Base-by-base conservation (phyloP, 1,140 invertebrate species). In the Bombus huntii region DNA sequence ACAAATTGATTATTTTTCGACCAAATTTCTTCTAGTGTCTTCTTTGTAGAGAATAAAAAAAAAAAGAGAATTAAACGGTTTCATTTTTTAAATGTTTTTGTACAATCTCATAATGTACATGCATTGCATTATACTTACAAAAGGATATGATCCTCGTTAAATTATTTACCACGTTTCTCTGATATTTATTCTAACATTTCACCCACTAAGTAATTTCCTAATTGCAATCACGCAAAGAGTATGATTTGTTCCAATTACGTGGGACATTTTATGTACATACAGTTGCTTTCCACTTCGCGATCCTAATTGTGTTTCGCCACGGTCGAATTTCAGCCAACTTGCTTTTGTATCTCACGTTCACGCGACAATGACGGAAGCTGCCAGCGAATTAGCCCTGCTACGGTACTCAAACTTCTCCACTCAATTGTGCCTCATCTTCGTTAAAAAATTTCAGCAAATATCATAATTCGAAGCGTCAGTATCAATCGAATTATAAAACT, bases 281-380 rank as follows among this genome's bases (percentile, higher is more conserved):
- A 62, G 34, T n/a, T 25, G 57, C 57, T 65, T 78, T 18, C 28
- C 71, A 47, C n/a, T 73, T 13, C 34, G 13, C 28, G 34, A 25
- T 39, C 25, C 31, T 65, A 37, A 62, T 62, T 37, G 57, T n/a
- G 74, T 44, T 37, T 47, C 28, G 71, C n/a, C 39, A n/a, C 39
- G n/a, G 37, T 65, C 76, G 25, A 42, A 37, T 39, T 65, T 77
- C 28, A 25, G 37, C 28, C 28, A 34, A 59, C 75, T 77, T 65
- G 76, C 76, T 65, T 39, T 78, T 44, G n/a, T 78, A n/a, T 65
- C 34, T 78, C 39, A 39, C 37, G 25, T n/a, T 3, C 71, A 15
- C 10, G 71, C 25, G 22, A 28, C 37, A 12, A 71, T 13, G 25
- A 39, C 34, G 13, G 37, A n/a, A 39, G 37, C 37, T 22, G 71